phyloP scores from a whole-genome alignment of 2,113 vertebrate genomes.

The Hemibagrus wyckioides region DNA sequence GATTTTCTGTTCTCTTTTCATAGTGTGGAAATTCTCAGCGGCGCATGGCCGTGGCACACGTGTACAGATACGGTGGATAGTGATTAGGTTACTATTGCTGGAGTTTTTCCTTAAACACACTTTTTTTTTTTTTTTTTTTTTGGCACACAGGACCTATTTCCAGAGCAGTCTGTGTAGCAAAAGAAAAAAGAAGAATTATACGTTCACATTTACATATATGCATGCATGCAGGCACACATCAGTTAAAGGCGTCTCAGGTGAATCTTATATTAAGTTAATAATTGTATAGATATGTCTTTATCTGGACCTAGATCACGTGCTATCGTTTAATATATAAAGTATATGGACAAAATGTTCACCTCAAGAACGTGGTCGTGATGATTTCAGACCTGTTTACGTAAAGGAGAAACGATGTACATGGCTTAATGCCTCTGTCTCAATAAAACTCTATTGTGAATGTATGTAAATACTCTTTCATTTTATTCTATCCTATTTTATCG shows the following conservation, averaged over 20 bases:
- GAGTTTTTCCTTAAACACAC: background rate
- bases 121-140: no score
- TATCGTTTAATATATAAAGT: conserved; percentile 32
- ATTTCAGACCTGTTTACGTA: conserved; percentile 6
- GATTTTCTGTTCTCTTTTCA: background rate
- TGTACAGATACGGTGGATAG: background rate
- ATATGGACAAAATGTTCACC: conserved; percentile 25
- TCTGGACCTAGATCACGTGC: conserved; percentile 20
- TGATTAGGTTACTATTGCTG: conserved; percentile 2
- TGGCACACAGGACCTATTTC: conserved; percentile 14
- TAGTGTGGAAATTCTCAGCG: background rate
- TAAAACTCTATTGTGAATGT: conserved; percentile 30
- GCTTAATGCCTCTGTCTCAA: conserved; percentile 32
- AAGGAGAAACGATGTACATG: conserved; percentile 32
- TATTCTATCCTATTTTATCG: no score
- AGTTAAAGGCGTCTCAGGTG: conserved; percentile 43
- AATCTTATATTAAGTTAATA: conserved; percentile 22
- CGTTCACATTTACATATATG: conserved; percentile 30
- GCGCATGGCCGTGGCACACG: no score
- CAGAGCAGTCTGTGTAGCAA: background rate
- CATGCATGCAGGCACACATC: conserved; percentile 27
- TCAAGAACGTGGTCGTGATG: conserved; percentile 20
- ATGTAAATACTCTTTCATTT: background rate
- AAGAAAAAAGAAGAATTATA: background rate
- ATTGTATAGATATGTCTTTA: conserved; percentile 31